A percentile compares a stretch with the other conserved stretches of the same genome.
These are phyloP conservation scores for Synanthedon myopaeformis DNA, from an alignment of 2,888 invertebrate genomes.

Conservation along the genomic window DNA sequence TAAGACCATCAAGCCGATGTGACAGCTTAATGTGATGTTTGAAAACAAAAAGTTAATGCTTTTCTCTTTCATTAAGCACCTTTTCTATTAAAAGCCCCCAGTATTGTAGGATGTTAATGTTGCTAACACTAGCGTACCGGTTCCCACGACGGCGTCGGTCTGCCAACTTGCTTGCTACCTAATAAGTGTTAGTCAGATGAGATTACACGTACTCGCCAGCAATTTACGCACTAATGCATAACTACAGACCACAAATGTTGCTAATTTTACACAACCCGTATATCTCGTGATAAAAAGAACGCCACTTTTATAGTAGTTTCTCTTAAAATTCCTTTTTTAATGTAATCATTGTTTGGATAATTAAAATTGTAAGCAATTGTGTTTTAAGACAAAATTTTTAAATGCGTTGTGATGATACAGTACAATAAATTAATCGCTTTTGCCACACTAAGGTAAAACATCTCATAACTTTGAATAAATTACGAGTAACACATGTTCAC, in stretches of 20 bases:
- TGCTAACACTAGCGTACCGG: conserved; percentile 14
- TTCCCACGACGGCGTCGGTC: conserved; percentile 56
- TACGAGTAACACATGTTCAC: too few species aligned
- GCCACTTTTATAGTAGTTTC: too few species aligned
- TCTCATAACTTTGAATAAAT: too few species aligned
- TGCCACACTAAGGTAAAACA: too few species aligned
- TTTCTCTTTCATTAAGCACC: conserved; percentile 5
- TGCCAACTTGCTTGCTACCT: conserved; percentile 33
- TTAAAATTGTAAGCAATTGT: too few species aligned
- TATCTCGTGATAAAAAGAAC: background rate
- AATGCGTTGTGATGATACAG: too few species aligned
- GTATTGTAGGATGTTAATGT: background rate
- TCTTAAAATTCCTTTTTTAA: too few species aligned
- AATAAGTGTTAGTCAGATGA: conserved; percentile 51
- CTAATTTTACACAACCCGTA: conserved; percentile 28
- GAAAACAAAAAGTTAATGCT: conserved; percentile 14
- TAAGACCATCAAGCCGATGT: conserved; percentile 20
- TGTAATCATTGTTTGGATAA: too few species aligned
- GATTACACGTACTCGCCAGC: conserved; percentile 42
- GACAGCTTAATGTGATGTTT: conserved; percentile 25
- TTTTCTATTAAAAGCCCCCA: too few species aligned
- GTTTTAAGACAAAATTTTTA: too few species aligned
- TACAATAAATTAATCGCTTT: too few species aligned
- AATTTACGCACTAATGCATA: conserved; percentile 55
- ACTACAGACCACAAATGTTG: conserved; percentile 45